Percentiles rank a stretch among this genome's conserved stretches.
Conservation (phyloP, 2,797 vertebrate species). For the Malacoraja senta region DNA sequence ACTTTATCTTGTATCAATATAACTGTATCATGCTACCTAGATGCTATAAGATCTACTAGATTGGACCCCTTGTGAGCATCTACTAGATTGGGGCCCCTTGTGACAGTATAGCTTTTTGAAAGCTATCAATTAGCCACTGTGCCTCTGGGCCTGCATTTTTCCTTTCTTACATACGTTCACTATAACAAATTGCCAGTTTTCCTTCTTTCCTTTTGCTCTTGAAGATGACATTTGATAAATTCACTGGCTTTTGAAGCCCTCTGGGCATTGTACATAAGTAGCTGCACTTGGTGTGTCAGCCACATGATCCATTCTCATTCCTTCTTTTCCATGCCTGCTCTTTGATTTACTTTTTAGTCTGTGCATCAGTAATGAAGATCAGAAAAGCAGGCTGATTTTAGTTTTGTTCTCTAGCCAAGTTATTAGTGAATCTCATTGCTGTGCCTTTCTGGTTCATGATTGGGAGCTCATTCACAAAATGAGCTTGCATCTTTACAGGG, state of each 20-base stretch:
- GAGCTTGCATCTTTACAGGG: constrained; percentile 1
- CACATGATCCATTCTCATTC: background rate
- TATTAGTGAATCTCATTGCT: background rate
- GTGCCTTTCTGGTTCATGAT: background rate
- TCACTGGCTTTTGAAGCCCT: background rate
- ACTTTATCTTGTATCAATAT: background rate
- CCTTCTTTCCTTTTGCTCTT: background rate
- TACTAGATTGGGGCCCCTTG: background rate
- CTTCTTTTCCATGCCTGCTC: background rate
- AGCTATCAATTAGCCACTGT: background rate
- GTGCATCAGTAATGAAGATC: background rate
- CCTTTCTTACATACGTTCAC: background rate
- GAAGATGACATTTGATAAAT: background rate
- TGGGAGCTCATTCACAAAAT: background rate
- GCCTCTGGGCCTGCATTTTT: background rate
- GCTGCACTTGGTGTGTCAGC: background rate
- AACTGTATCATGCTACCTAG: background rate
- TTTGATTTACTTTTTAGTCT: background rate
- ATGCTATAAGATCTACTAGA: background rate
- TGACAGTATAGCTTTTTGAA: background rate
- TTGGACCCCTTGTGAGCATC: background rate
- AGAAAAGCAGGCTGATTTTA: background rate
- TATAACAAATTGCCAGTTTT: background rate
- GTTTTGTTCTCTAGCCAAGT: background rate
- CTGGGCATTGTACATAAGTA: background rate